These are phyloP conservation scores for Girardia tigrina DNA, from an alignment of 2,888 invertebrate species.

Conservation along the genomic window DNA sequence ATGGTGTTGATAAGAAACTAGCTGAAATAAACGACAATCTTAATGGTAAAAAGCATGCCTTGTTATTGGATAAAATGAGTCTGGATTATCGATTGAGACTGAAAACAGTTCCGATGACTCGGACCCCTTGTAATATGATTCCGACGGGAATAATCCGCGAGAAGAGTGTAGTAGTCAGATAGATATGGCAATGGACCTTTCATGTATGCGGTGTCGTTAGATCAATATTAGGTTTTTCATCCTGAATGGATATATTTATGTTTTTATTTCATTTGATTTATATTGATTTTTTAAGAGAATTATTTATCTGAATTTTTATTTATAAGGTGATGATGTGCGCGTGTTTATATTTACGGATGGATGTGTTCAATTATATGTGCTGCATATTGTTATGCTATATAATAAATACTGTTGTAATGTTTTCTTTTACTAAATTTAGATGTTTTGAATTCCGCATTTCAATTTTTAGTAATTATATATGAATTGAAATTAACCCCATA, in stretches of 20 bases:
- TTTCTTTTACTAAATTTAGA: no score
- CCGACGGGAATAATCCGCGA: not conserved
- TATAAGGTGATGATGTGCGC: not conserved
- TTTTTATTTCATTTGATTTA: conserved; percentile 6
- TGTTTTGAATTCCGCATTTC: not conserved
- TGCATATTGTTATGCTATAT: no score
- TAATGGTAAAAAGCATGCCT: conserved; percentile 10
- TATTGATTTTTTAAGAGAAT: not conserved
- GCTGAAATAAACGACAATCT: conserved; percentile 15
- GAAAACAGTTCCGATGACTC: conserved; percentile 19
- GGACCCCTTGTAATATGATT: conserved; percentile 11
- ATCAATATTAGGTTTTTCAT: not conserved
- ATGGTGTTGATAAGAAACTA: not conserved
- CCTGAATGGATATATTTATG: not conserved
- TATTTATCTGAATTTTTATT: not conserved
- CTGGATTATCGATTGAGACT: not conserved
- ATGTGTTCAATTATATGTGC: no score
- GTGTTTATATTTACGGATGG: no score
- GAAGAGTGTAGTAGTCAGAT: conserved; percentile 6
- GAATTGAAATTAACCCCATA: no score
- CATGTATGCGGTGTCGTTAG: not conserved
- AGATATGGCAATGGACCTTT: not conserved
- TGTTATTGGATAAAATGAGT: not conserved
- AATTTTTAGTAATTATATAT: no score
- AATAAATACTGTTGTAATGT: no score